phyloP scores from a whole-genome alignment of 2,113 vertebrate genomes.

The Anser brachyrhynchus region DNA sequence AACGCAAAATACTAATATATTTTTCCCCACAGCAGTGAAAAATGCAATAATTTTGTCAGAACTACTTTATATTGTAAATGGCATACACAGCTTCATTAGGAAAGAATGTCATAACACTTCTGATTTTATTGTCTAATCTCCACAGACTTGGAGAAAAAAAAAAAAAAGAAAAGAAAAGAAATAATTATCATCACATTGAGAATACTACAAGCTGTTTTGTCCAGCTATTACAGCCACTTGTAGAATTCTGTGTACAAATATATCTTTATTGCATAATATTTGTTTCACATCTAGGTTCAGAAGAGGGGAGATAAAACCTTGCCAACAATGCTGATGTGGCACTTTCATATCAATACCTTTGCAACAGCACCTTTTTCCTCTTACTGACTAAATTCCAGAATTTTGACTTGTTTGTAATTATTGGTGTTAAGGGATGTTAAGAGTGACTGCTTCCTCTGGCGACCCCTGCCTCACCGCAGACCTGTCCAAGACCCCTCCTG shows the following conservation, averaged over 20 bases:
- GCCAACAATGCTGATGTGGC: not conserved
- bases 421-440: no score
- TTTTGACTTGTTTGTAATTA: not conserved
- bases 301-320: not conserved
- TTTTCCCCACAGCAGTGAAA: not conserved
- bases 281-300: not conserved
- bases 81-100: not conserved
- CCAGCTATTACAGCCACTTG: not conserved
- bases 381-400: not conserved
- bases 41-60: not conserved
- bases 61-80: not conserved
- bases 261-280: not conserved
- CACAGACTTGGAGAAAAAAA: not conserved
- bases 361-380: not conserved
- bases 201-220: not conserved
- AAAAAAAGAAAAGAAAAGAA: no score
- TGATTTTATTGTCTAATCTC: not conserved
- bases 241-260: not conserved
- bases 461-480: no score
- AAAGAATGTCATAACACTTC: not conserved
- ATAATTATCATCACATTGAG: not conserved
- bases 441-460: no score
- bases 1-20: not conserved
- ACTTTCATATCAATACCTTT: not conserved
- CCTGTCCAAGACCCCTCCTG: no score